Evolutionary conservation across 2,888 invertebrate species (phyloP).

Genomic region (Strigamia crassipes): DNA sequence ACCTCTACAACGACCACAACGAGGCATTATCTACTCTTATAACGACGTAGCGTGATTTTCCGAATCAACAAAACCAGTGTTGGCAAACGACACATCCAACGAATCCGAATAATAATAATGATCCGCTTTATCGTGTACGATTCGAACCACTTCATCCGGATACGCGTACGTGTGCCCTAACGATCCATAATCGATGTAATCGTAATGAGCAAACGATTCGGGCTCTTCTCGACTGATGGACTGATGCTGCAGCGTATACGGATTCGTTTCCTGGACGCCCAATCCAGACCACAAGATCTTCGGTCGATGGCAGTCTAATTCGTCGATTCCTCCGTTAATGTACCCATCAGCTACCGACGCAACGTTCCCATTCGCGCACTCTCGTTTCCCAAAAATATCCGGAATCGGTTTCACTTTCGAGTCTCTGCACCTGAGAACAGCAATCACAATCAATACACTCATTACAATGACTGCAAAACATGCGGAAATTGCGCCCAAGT

Average conservation of each 20-base stretch:
- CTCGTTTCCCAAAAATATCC: conserved; percentile 15
- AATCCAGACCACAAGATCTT: conserved; percentile 49
- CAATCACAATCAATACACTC: conserved; percentile 47
- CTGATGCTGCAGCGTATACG: conserved; percentile 48
- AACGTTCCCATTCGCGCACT: background rate
- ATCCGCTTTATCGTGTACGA: conserved; percentile 48
- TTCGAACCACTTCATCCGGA: conserved; percentile 46
- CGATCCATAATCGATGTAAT: conserved; percentile 49
- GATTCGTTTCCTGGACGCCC: conserved; percentile 46
- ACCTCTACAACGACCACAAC: background rate
- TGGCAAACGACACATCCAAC: conserved; percentile 49
- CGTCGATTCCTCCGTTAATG: conserved; percentile 29
- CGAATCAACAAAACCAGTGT: conserved; percentile 49
- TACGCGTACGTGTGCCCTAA: conserved; percentile 47
- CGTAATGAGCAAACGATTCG: conserved; percentile 47
- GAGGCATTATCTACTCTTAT: background rate
- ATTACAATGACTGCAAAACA: conserved; percentile 48
- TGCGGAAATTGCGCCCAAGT: conserved; percentile 49
- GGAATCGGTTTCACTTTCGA: conserved; percentile 47
- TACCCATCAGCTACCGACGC: conserved; percentile 12
- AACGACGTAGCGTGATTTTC: conserved; percentile 48
- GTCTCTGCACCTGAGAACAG: conserved; percentile 47
- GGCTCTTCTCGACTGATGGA: conserved; percentile 47
- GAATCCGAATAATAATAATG: conserved; percentile 49
- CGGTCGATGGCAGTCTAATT: conserved; percentile 27